Percentiles rank a stretch among this genome's conserved stretches.
These are phyloP conservation scores for Nesidiocoris tenuis DNA, from an alignment of 2,888 invertebrate species.

Conservation along the genomic window DNA sequence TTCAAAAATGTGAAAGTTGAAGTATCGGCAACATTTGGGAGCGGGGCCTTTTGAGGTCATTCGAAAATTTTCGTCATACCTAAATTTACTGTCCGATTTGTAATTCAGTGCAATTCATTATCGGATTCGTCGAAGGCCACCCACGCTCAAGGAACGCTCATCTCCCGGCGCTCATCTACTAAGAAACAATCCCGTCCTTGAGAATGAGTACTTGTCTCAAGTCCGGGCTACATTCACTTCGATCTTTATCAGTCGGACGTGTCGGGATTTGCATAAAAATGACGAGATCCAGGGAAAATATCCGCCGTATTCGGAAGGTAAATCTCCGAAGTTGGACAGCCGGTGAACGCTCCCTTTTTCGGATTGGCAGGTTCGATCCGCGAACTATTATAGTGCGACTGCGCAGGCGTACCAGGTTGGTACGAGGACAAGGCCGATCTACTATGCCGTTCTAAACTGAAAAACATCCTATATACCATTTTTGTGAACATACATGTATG, in stretches of 20 bases:
- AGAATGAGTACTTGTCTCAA: neutral
- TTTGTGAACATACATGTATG: too few species aligned
- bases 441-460: too few species aligned
- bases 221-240: neutral
- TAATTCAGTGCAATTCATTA: too few species aligned
- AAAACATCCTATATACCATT: too few species aligned
- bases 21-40: too few species aligned
- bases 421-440: neutral
- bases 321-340: neutral
- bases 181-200: neutral
- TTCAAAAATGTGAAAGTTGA: too few species aligned
- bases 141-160: too few species aligned
- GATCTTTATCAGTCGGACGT: neutral
- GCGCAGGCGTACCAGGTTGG: neutral
- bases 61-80: too few species aligned
- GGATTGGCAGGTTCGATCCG: neutral
- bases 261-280: neutral
- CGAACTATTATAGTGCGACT: neutral
- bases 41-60: too few species aligned
- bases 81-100: too few species aligned
- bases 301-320: neutral
- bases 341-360: neutral
- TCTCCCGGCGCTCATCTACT: too few species aligned
- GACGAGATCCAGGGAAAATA: neutral
- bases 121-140: too few species aligned